Evolutionary conservation across 2,797 vertebrate species (phyloP).

Genomic region (Tragelaphus oryx): DNA sequence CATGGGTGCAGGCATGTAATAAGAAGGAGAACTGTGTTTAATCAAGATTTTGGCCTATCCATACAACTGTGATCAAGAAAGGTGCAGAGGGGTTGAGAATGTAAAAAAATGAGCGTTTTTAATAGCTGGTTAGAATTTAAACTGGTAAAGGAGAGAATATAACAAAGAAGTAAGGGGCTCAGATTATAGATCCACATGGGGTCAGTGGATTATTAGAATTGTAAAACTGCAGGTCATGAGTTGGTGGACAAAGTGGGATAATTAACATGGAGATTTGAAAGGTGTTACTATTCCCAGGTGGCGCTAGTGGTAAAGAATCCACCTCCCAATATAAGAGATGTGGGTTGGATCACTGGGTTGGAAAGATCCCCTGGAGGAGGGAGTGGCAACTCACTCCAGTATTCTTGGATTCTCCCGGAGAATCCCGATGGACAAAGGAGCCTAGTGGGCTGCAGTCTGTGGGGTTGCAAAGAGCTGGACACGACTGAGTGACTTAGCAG

Average conservation of each 20-base stretch:
- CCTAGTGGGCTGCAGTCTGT: not conserved
- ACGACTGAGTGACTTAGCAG: not conserved
- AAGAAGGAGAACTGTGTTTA: not conserved
- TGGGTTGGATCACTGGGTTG: not conserved
- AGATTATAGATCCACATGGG: not conserved
- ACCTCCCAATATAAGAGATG: not conserved
- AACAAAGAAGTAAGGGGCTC: not conserved
- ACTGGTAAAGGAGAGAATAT: not conserved
- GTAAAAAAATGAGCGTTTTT: not conserved
- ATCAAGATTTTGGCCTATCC: not conserved
- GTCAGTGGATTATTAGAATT: not conserved
- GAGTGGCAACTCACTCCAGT: not conserved
- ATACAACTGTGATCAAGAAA: not conserved
- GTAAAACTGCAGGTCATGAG: not conserved
- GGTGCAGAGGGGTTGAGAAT: not conserved
- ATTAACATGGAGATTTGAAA: not conserved
- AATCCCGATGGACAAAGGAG: not conserved
- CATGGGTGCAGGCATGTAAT: not conserved
- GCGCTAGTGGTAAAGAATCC: not conserved
- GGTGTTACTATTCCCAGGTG: not conserved
- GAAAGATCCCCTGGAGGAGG: not conserved
- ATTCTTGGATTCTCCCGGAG: not conserved
- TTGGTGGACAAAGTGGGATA: not conserved
- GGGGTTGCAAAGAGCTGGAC: not conserved
- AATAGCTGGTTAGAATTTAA: not conserved